Base-by-base conservation (phyloP, 92 coral and sea anemone genomes). In the Scolanthus callimorphus region DNA sequence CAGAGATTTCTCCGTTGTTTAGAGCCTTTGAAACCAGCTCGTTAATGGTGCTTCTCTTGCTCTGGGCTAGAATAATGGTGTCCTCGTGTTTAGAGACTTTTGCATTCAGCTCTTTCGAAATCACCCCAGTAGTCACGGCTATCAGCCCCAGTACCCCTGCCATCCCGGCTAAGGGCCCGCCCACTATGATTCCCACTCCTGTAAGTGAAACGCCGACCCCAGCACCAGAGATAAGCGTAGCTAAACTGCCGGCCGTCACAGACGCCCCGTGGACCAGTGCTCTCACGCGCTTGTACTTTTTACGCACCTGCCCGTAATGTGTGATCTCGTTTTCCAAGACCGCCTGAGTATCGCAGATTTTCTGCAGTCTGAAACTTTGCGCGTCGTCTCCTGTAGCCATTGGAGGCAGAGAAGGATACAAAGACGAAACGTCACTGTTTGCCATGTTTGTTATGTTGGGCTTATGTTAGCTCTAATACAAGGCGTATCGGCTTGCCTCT, bases 271-370 rank as follows among this genome's bases (percentile, higher is more conserved):
- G n/a, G n/a, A n/a, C n/a, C n/a, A n/a, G n/a, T n/a, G n/a, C n/a
- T n/a, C n/a, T n/a, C n/a, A n/a, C n/a, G 27, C 76, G 46, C 39
- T 69, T 69, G 47, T 58, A 69, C 29, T 48, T 57, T 26, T 69
- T 57, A 8, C 39, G 59, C 1, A 69, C 59, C 27, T 31, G 65
- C 15, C 25, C 17, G 31, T 69, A 58, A 43, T 46, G 67, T 21
- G 11, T 58, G 8, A 68, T 6, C 45, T 57, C 58, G 57, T 29
- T 57, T 23, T 69, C 76, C 6, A 69, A 4, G 10, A 25, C 58
- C 59, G 58, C 25, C 55, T 69, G 76, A 0, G 54, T 59, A 47
- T 69, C 59, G 34, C 47, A 55, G 26, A 68, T 68, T 29, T 55
- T 68, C 17, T 57, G 64, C 56, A 68, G 57, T 25, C 75, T 64